phyloP scores from a whole-genome alignment of 2,113 vertebrate genomes.

The Axis porcinus region DNA sequence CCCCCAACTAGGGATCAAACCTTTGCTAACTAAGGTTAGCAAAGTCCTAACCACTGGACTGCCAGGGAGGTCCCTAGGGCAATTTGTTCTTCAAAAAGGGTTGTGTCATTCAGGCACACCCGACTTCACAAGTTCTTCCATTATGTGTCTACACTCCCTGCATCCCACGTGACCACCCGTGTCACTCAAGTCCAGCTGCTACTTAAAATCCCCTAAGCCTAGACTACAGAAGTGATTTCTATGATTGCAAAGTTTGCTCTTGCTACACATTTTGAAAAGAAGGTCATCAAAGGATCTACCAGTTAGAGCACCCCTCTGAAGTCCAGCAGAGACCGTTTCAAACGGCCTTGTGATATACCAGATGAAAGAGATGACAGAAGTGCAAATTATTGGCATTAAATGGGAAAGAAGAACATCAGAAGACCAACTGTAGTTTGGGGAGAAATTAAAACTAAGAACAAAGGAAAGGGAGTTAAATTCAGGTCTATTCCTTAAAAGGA shows the following conservation, averaged over 20 bases:
- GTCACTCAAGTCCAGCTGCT: background rate
- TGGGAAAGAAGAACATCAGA: background rate
- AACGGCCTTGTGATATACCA: background rate
- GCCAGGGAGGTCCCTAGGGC: background rate
- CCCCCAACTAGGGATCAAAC: background rate
- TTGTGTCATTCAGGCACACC: background rate
- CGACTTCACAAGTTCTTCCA: background rate
- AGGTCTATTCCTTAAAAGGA: slow-evolving; percentile 44
- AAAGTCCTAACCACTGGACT: background rate
- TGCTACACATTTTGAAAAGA: background rate
- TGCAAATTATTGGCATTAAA: slow-evolving; percentile 33
- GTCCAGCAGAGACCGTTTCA: slow-evolving; percentile 8
- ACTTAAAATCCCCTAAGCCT: background rate
- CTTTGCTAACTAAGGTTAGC: too few species aligned
- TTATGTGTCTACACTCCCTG: fast-evolving
- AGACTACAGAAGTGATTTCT: background rate
- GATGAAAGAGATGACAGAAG: slow-evolving; percentile 54
- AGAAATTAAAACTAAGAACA: slow-evolving; percentile 57
- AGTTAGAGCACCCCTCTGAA: slow-evolving; percentile 31
- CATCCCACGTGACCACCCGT: fast-evolving
- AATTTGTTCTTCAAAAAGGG: background rate
- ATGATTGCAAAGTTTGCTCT: background rate
- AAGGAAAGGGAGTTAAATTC: slow-evolving; percentile 57
- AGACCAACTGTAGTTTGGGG: background rate
- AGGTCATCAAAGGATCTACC: slow-evolving; percentile 39